Evolutionary conservation across 2,113 vertebrate genomes (phyloP).

Genomic region (Semicossyphus pulcher): DNA sequence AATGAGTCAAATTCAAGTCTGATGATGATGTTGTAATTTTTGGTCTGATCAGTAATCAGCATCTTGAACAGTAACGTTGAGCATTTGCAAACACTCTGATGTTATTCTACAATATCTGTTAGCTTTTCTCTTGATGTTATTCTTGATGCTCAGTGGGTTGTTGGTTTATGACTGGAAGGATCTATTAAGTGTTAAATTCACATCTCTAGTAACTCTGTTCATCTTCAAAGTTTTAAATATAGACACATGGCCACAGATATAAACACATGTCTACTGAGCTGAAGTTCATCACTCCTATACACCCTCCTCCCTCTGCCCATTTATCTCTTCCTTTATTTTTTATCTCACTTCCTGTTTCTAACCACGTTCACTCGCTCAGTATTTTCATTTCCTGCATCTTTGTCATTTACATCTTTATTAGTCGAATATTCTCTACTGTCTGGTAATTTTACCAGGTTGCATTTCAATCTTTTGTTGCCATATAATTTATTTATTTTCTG

Average conservation of each 20-base stretch:
- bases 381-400: not conserved
- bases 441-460: not conserved
- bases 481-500: too few relatives aligned
- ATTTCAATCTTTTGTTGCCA: not conserved
- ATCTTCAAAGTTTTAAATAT: not conserved
- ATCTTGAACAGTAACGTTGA: too few relatives aligned
- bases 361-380: constrained; percentile 1
- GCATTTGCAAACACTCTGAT: too few relatives aligned
- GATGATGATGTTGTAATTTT: too few relatives aligned
- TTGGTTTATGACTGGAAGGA: too few relatives aligned
- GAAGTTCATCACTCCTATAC: not conserved
- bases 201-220: not conserved
- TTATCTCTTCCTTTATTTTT: constrained; percentile 11
- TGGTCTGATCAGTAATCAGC: too few relatives aligned
- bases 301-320: not conserved
- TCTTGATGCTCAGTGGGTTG: too few relatives aligned
- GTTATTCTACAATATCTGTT: too few relatives aligned
- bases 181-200: too few relatives aligned
- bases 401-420: not conserved
- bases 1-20: too few relatives aligned
- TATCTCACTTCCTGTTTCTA: constrained; percentile 34
- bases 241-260: not conserved
- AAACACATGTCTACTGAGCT: not conserved
- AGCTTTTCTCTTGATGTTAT: too few relatives aligned
- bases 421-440: not conserved